Base-by-base conservation (phyloP, 2,797 vertebrate genomes). In the Catostomus latipinnis region DNA sequence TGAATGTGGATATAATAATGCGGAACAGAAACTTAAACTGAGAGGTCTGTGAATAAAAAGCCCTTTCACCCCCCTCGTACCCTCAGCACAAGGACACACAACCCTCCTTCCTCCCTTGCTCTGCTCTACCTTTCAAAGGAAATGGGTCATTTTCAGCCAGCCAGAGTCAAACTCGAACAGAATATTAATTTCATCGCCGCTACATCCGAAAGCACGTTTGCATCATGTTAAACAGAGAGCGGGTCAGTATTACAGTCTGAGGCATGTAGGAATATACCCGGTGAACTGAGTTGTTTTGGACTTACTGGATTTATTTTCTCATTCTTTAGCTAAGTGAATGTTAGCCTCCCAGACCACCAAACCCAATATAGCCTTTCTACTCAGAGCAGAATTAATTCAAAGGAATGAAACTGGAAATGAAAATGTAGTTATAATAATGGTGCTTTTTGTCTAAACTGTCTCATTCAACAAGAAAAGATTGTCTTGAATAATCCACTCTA, bases 31-130 rank as follows among this genome's bases (percentile, higher is more conserved):
- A 71, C 71, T 71, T 74, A 57, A 75, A 75, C 61, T 77, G 65
- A 82, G 54, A 77, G 61, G 22, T 76, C 72, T 12, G 43, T 65
- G 65, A 82, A 85, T 82, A 82, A 85, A 86, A 81, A 86, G 77
- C 68, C 77, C 65, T 83, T 87, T 82, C 81, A 83, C 70, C 69
- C 52, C 66, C 57, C 48, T 53, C 14, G 16, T 34, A 71, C 54
- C 69, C 57, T 70, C 65, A 8, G 62, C 18, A 53, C 53, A 68
- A 77, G 80, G 74, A 76, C 70, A 80, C 76, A 66, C 62, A 69
- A 80, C 71, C 70, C 75, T 50, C 57, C 60, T 66, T 85, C 84
- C 81, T 83, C 69, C 81, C 62, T 71, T 43, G 68, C 83, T 53
- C 72, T 71, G 9, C 50, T 52, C 68, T 81, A 46, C 5, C 62